Percentiles rank a stretch among this genome's conserved stretches.
Conservation (phyloP, 2,113 vertebrate species). For the Acinonyx jubatus region DNA sequence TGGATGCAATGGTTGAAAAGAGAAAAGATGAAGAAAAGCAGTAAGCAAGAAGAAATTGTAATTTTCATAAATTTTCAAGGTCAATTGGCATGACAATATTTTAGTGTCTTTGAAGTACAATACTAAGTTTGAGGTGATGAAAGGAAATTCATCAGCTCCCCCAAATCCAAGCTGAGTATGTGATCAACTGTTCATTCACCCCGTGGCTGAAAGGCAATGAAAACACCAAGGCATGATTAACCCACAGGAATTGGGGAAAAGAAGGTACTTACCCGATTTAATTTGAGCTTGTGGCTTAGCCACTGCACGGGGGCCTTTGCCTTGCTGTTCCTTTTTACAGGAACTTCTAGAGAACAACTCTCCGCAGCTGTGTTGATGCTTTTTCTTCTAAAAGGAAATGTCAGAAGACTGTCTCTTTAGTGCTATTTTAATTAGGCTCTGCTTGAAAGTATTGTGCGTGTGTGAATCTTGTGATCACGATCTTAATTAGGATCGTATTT, state of each 20-base stretch:
- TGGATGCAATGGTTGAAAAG: background rate
- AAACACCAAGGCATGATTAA: slow-evolving; percentile 35
- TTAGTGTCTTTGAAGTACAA: slow-evolving; percentile 51
- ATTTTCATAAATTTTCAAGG: slow-evolving; percentile 39
- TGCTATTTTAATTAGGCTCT: slow-evolving; percentile 13
- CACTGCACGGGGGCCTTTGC: background rate
- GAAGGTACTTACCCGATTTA: slow-evolving; percentile 3
- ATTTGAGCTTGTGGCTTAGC: background rate
- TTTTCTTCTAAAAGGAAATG: background rate
- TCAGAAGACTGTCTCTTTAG: slow-evolving; percentile 12
- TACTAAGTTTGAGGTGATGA: slow-evolving; percentile 61
- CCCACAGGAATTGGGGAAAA: background rate
- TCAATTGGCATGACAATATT: slow-evolving; percentile 45
- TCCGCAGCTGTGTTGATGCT: background rate
- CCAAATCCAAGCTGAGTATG: slow-evolving; percentile 26
- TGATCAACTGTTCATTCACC: slow-evolving; percentile 22
- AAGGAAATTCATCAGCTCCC: slow-evolving; percentile 48
- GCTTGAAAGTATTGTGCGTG: background rate
- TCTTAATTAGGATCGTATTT: slow-evolving; percentile 50
- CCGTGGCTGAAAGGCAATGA: background rate
- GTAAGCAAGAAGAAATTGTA: slow-evolving; percentile 17
- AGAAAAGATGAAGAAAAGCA: background rate
- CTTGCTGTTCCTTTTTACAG: slow-evolving; percentile 17
- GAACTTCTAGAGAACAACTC: background rate
- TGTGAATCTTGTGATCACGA: slow-evolving; percentile 45